Evolutionary conservation across 1,140 invertebrate species (phyloP), one percentile per base, ranked within the genome.

Genomic region (Hyles euphorbiae): DNA sequence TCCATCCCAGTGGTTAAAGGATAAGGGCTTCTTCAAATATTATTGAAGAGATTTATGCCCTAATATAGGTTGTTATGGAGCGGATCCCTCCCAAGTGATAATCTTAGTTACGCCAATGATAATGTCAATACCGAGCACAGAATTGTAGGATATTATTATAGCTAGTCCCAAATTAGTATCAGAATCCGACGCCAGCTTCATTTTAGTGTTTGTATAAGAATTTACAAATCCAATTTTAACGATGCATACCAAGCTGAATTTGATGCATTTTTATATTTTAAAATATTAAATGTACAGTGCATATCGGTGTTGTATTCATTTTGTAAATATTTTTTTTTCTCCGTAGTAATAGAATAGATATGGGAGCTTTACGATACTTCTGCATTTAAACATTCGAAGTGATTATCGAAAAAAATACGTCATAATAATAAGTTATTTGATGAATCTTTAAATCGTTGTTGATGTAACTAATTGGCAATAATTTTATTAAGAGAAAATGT

Each of bases 291-390:
- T 83, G 75, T 83, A 80, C 70, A 80, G 78, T 73, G 74, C 82
- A 87, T 87, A 87, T 87, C 82, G 75, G 61, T 67, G 61, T 76
- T 76, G 70, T 75, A 62, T 79, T 73, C 62, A 67, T 79, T 78
- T 81, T 87, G 82, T 87, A 87, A 76, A 87, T 85, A 87, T 76
- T 70, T 73, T 67, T 72, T 71, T 73, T 62, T 70, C 54, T 68
- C 55, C 56, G 43, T 70, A 71, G 61, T 49, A 50, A 59, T 72
- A 71, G 66, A 45, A 47, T 61, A 59, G 36, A 11, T 53, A 44
- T 63, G 60, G 65, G 66, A 76, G 68, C 64, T 68, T 72, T 71
- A 63, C 61, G 53, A 68, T 70, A 71, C 66, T 68, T 74, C 69
- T 74, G 76, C 75, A 79, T 81, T 79, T 81, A 76, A 64, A 68